A percentile compares a stretch with the other conserved stretches of the same genome.
These are phyloP conservation scores for Theropithecus gelada DNA, from an alignment of 2,113 vertebrate genomes.

Conservation along the genomic window DNA sequence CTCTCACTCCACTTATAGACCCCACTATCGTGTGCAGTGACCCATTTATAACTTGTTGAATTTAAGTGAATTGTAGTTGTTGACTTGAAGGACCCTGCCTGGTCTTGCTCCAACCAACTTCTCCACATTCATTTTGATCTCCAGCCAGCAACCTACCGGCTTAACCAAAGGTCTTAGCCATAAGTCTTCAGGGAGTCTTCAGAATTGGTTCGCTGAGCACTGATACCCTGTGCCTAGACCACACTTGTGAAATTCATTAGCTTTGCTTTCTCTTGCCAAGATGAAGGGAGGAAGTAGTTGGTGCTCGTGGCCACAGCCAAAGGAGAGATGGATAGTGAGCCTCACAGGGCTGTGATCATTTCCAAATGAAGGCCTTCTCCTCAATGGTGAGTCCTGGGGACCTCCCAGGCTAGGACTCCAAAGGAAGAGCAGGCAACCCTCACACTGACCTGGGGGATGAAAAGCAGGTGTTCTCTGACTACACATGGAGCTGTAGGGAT, in stretches of 20 bases:
- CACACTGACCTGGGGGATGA: background rate
- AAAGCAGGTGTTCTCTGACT: background rate
- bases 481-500: accelerated
- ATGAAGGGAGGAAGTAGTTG: background rate
- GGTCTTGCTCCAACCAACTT: background rate
- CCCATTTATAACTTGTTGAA: background rate
- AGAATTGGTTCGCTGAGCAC: background rate
- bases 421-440: background rate
- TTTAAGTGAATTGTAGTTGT: background rate
- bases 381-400: background rate
- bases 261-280: background rate
- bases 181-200: background rate
- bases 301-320: background rate
- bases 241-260: no score
- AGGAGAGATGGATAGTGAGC: background rate
- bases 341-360: background rate
- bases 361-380: background rate
- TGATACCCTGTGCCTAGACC: background rate
- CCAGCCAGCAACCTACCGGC: background rate
- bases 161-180: background rate
- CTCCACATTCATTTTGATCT: background rate
- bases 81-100: background rate
- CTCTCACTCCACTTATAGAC: background rate
- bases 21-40: background rate
- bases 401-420: background rate